Evolutionary conservation across 2,113 vertebrate species (phyloP).

Genomic region (Rhabdomys dilectus): DNA sequence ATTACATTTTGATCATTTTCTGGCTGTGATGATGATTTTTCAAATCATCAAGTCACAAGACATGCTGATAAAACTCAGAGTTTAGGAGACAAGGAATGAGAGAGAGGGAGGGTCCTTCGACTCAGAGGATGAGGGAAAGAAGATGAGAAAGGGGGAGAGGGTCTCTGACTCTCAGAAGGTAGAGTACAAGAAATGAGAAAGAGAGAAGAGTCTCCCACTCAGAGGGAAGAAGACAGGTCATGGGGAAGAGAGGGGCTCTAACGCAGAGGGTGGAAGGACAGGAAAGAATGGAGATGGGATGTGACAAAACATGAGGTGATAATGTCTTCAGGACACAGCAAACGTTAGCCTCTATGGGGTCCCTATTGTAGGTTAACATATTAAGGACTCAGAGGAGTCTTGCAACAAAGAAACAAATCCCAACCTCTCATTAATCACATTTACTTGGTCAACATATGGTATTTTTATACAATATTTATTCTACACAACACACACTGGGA

Average conservation of each 20-base stretch:
- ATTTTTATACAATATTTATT: constrained; percentile 28
- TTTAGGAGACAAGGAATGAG: rapidly evolving
- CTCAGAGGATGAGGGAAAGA: background rate
- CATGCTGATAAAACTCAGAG: background rate
- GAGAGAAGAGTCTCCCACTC: background rate
- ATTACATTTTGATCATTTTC: background rate
- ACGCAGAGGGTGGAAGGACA: background rate
- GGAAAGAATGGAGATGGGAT: background rate
- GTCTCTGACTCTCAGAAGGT: background rate
- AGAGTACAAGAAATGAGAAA: background rate
- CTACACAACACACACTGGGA: background rate
- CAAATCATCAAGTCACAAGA: background rate
- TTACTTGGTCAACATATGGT: background rate
- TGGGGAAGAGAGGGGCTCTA: background rate
- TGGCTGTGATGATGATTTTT: constrained; percentile 5
- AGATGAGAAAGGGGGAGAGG: background rate
- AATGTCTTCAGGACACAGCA: background rate
- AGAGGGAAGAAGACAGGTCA: too few relatives aligned
- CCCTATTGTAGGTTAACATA: background rate
- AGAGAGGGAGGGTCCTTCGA: too few relatives aligned
- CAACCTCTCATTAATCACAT: background rate
- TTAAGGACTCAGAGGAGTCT: background rate
- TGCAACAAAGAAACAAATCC: background rate
- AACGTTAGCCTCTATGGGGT: background rate
- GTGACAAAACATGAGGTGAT: background rate